These are phyloP conservation scores for Monopterus albus DNA, from an alignment of 2,113 vertebrate species.

Conservation along the genomic window DNA sequence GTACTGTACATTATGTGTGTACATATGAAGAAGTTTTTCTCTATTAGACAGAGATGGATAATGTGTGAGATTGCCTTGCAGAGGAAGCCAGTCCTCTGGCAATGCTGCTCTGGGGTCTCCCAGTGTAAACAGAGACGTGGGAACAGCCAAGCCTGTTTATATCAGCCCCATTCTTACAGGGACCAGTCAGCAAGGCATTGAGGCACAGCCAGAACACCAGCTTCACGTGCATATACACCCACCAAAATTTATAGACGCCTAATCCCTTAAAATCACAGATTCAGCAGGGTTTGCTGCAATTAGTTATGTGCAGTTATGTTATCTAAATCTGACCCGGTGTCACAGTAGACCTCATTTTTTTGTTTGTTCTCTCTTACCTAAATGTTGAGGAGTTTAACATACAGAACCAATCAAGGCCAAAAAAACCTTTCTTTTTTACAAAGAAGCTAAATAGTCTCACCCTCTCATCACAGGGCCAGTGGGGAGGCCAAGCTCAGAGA, in stretches of 20 bases:
- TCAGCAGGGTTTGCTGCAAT: too few relatives aligned
- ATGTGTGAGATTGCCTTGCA: conserved; percentile 62
- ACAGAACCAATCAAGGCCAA: not conserved
- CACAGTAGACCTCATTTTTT: not conserved
- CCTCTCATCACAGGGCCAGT: conserved; percentile 2
- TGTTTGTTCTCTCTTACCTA: not conserved
- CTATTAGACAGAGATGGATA: conserved; percentile 64
- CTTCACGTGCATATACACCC: conserved; percentile 8
- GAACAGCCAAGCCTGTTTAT: conserved; percentile 79
- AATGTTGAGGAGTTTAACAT: not conserved
- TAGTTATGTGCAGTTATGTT: too few relatives aligned
- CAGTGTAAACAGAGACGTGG: conserved; percentile 82
- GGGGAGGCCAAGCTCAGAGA: conserved; percentile 21
- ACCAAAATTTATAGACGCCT: not conserved
- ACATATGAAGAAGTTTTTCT: conserved; percentile 38
- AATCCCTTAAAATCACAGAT: conserved; percentile 1
- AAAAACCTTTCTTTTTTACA: not conserved
- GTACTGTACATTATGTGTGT: not conserved
- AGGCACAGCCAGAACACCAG: conserved; percentile 39
- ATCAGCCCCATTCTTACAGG: conserved; percentile 70
- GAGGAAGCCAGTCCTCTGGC: conserved; percentile 72
- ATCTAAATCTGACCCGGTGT: too few relatives aligned
- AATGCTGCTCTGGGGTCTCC: conserved; percentile 75
- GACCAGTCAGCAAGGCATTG: conserved; percentile 67
- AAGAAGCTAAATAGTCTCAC: conserved; percentile 7